These are phyloP conservation scores for Parauchenoglanis punctatus DNA, from an alignment of 2,797 vertebrate genomes.

Conservation along the genomic window DNA sequence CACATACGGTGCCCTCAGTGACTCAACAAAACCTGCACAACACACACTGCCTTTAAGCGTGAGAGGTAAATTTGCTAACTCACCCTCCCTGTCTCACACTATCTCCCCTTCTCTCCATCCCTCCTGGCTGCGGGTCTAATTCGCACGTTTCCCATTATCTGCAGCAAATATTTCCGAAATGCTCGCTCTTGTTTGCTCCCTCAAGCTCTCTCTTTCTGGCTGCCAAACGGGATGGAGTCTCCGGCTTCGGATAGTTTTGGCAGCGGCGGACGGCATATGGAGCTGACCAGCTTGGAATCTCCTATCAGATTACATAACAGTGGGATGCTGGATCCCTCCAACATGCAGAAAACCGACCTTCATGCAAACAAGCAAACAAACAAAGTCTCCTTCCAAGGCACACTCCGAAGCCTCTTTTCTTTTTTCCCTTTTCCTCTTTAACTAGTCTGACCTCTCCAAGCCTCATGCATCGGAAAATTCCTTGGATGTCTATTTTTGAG, in stretches of 20 bases:
- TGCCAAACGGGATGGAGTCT: conserved; percentile 62
- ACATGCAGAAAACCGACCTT: conserved; percentile 73
- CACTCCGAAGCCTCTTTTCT: conserved; percentile 46
- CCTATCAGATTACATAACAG: conserved; percentile 80
- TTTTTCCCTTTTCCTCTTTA: conserved; percentile 48
- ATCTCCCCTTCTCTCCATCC: conserved; percentile 10
- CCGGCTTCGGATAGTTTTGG: conserved; percentile 68
- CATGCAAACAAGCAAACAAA: conserved; percentile 61
- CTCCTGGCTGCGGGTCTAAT: conserved; percentile 55
- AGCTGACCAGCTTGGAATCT: conserved; percentile 72
- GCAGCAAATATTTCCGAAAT: conserved; percentile 68
- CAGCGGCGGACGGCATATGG: conserved; percentile 73
- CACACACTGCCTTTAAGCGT: conserved; percentile 32
- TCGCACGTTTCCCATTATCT: conserved; percentile 65
- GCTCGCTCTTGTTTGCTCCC: conserved; percentile 56
- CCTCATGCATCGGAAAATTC: background rate
- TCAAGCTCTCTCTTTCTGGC: conserved; percentile 41
- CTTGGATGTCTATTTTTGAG: background rate
- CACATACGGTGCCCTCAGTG: conserved; percentile 27
- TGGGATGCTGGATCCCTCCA: conserved; percentile 71
- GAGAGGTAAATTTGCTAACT: conserved; percentile 47
- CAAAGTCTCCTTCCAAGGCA: conserved; percentile 62
- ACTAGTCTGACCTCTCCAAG: conserved; percentile 41
- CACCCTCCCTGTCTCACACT: conserved; percentile 32
- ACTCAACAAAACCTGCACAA: conserved; percentile 38